Conservation (phyloP, 1,140 invertebrate species). For the Macrosteles quadrilineatus region DNA sequence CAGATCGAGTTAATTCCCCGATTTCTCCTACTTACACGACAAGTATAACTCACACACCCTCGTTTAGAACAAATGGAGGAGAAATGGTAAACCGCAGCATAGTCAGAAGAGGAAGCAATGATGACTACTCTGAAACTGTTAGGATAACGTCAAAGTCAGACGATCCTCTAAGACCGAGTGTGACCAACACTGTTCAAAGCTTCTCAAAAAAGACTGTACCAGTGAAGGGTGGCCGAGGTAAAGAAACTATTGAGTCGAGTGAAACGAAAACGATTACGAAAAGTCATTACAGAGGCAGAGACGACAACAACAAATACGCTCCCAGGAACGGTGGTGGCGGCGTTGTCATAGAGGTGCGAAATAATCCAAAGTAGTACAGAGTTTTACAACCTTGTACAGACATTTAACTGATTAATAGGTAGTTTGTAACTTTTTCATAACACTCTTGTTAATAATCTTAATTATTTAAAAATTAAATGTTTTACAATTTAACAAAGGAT, state of each 20-base stretch:
- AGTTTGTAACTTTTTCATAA: too few relatives aligned
- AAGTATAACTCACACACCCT: slow-evolving; percentile 44
- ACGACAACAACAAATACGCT: slow-evolving; percentile 48
- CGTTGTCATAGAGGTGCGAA: slow-evolving; percentile 55
- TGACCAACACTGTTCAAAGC: slow-evolving; percentile 67
- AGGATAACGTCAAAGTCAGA: slow-evolving; percentile 64
- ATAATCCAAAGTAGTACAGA: slow-evolving; percentile 38
- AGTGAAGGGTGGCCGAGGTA: slow-evolving; percentile 58
- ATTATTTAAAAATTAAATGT: too few relatives aligned
- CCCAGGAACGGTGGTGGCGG: slow-evolving; percentile 49
- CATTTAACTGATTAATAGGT: background rate
- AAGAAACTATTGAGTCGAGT: slow-evolving; percentile 66
- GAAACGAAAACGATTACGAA: slow-evolving; percentile 68
- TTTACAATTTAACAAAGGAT: too few relatives aligned
- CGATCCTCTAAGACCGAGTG: slow-evolving; percentile 61
- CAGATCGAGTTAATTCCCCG: slow-evolving; percentile 33
- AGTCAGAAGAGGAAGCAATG: slow-evolving; percentile 61
- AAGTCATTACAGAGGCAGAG: slow-evolving; percentile 58
- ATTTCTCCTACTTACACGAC: slow-evolving; percentile 31
- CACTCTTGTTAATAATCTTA: too few relatives aligned
- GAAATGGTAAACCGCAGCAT: slow-evolving; percentile 45
- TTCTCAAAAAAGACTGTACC: slow-evolving; percentile 66
- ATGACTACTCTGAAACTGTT: slow-evolving; percentile 69
- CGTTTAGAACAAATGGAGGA: slow-evolving; percentile 15
- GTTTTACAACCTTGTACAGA: slow-evolving; percentile 16